Conservation (phyloP, 2,888 invertebrate genomes). For the Pseudococcus viburni region DNA sequence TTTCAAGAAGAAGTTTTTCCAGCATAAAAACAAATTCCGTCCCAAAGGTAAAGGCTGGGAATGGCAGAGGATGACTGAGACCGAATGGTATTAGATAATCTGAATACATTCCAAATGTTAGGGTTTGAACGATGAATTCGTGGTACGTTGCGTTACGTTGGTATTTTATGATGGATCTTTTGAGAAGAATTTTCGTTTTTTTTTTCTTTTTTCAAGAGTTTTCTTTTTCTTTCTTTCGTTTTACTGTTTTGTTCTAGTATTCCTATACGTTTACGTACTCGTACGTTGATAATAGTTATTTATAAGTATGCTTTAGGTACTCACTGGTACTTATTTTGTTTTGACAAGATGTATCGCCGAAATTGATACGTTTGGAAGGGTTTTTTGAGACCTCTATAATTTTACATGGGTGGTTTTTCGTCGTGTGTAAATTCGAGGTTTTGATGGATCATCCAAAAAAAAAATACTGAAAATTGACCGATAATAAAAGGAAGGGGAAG, state of each 20-base stretch:
- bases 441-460: neutral
- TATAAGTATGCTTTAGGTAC: neutral
- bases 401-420: neutral
- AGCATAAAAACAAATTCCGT: constrained; percentile 78
- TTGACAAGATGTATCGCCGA: neutral
- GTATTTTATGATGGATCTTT: too few species aligned
- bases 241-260: neutral
- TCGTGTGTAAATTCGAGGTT: neutral
- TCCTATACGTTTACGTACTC: neutral
- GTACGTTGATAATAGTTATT: too few species aligned
- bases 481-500: neutral
- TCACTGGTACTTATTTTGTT: neutral
- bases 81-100: constrained; percentile 68
- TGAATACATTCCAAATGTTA: neutral
- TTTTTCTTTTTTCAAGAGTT: neutral
- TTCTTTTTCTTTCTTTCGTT: neutral
- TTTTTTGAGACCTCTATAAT: neutral
- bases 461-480: neutral
- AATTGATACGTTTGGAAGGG: neutral
- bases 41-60: constrained; percentile 84
- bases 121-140: neutral
- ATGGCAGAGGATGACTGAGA: constrained; percentile 72
- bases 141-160: neutral
- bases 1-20: constrained; percentile 89
- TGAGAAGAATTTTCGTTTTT: neutral